Conservation (phyloP, 2,113 vertebrate species). For the Acrocephalus kingi region DNA sequence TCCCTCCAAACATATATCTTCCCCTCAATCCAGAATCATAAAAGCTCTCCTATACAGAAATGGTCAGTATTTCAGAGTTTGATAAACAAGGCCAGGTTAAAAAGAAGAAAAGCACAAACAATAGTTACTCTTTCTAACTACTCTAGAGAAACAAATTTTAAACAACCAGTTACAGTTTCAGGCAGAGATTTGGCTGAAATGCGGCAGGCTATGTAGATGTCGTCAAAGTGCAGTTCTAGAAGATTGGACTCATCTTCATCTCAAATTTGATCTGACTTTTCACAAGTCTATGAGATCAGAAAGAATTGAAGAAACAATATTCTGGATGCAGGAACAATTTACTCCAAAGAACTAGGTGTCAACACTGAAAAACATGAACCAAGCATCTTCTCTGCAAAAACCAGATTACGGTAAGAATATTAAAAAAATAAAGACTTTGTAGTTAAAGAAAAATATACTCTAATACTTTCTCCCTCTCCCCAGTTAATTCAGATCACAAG, state of each 20-base stretch:
- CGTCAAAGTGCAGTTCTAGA: constrained; percentile 28
- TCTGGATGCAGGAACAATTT: constrained; percentile 22
- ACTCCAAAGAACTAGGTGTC: not conserved
- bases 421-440: not conserved
- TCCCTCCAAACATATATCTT: not conserved
- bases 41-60: not conserved
- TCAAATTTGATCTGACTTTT: constrained; percentile 37
- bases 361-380: not conserved
- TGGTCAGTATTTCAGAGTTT: not conserved
- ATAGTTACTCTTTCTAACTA: not conserved
- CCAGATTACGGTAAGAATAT: not conserved
- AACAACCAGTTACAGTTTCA: not conserved
- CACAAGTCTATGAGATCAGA: constrained; percentile 23
- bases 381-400: not conserved
- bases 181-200: not conserved
- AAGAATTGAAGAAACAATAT: constrained; percentile 13
- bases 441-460: not conserved
- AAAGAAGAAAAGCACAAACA: not conserved
- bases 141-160: not conserved
- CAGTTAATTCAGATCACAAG: not conserved
- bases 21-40: not conserved
- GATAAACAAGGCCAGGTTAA: not conserved
- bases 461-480: not conserved
- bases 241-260: not conserved
- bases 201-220: not conserved